These are phyloP conservation scores for Australoheros scitulus DNA, from an alignment of 2,113 vertebrate genomes.

Conservation along the genomic window DNA sequence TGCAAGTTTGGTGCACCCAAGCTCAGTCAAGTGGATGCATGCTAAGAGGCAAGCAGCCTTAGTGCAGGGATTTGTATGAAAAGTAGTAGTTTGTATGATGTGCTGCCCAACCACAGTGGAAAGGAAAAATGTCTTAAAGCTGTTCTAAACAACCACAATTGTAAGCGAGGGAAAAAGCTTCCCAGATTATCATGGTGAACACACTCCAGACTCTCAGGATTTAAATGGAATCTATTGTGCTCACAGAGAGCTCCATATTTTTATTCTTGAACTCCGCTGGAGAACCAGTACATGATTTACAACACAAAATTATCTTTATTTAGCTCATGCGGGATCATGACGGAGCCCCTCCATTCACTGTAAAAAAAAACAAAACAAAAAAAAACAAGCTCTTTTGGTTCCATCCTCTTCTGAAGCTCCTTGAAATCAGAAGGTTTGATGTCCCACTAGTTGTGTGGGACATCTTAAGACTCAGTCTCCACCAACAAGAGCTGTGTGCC, in stretches of 20 bases:
- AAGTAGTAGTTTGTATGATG: neutral
- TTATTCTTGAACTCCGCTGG: neutral
- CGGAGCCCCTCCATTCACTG: neutral
- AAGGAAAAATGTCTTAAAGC: neutral
- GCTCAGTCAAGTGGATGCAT: neutral
- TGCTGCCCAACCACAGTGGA: neutral
- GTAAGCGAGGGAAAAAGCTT: neutral
- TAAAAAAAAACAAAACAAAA: no score
- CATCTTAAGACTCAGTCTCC: no score
- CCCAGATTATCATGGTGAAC: neutral
- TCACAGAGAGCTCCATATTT: neutral
- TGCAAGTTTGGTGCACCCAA: neutral
- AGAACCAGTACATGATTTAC: neutral
- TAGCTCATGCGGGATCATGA: neutral
- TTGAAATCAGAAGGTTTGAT: neutral
- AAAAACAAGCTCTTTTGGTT: neutral
- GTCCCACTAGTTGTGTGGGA: no score
- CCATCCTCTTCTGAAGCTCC: neutral
- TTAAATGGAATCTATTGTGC: conserved; percentile 5
- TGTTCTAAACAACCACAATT: neutral
- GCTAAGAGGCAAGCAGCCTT: neutral
- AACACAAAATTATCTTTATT: neutral
- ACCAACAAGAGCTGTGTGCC: no score
- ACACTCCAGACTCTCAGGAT: neutral
- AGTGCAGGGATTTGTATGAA: neutral